Conservation (phyloP, 2,113 vertebrate species). For the Seriola aureovittata region DNA sequence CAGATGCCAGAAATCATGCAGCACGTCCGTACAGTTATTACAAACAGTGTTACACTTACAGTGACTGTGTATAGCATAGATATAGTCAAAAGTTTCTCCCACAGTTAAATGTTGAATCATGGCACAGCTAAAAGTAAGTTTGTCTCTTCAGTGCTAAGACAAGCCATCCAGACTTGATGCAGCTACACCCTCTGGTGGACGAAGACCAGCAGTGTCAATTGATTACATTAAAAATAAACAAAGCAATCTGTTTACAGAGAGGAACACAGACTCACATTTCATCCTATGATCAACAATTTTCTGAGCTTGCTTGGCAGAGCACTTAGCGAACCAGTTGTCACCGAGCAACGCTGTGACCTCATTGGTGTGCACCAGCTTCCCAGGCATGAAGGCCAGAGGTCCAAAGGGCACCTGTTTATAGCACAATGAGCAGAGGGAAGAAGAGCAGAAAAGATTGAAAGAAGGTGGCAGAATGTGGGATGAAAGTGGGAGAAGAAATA, state of each 20-base stretch:
- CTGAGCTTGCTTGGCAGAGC: slow-evolving; percentile 94
- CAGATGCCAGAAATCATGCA: background rate
- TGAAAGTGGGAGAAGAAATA: background rate
- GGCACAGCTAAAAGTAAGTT: background rate
- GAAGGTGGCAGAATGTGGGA: background rate
- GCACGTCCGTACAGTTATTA: background rate
- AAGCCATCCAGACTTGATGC: background rate
- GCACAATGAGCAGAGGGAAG: background rate
- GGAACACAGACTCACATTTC: slow-evolving; percentile 86
- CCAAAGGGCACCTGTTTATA: slow-evolving; percentile 93
- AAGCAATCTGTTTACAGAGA: background rate
- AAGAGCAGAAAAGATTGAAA: background rate
- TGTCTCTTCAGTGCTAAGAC: background rate
- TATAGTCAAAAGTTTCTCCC: background rate
- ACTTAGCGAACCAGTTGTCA: slow-evolving; percentile 98
- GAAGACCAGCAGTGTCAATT: background rate
- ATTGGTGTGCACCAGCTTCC: slow-evolving; percentile 95
- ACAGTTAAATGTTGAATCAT: background rate
- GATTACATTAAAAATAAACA: background rate
- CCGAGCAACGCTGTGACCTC: slow-evolving; percentile 96
- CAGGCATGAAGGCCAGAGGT: slow-evolving; percentile 97
- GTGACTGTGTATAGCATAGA: background rate
- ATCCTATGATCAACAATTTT: slow-evolving; percentile 93
- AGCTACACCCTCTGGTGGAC: slow-evolving; percentile 72
- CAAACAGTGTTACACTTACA: background rate